Evolutionary conservation across 2,113 vertebrate genomes (phyloP).

Genomic region (Lagopus muta): DNA sequence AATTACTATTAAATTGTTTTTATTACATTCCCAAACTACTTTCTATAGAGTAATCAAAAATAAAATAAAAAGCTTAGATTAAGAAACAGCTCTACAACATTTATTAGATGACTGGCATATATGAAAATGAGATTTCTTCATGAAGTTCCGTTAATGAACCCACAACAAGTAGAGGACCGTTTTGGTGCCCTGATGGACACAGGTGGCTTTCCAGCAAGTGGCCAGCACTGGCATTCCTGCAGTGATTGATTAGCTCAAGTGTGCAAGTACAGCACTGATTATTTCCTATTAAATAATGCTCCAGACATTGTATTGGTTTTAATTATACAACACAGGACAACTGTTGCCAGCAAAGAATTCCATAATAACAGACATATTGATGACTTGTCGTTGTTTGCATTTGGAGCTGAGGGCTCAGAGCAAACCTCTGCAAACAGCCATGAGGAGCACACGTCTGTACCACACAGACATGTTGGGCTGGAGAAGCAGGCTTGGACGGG

Average conservation of each 20-base stretch:
- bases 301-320: not conserved
- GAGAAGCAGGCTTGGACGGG: too few relatives aligned
- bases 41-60: not conserved
- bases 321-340: not conserved
- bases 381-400: rapidly evolving
- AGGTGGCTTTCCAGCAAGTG: not conserved
- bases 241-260: slow-evolving; percentile 1
- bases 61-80: not conserved
- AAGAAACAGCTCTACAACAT: not conserved
- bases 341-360: not conserved
- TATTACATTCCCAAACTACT: not conserved
- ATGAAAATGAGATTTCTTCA: slow-evolving; percentile 63
- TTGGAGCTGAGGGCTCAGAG: not conserved
- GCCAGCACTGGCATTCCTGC: not conserved
- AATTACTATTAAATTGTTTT: not conserved
- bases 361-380: rapidly evolving
- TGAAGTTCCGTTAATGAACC: slow-evolving; percentile 51
- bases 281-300: slow-evolving; percentile 32
- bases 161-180: not conserved
- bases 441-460: not conserved
- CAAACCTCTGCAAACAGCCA: rapidly evolving
- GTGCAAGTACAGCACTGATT: not conserved
- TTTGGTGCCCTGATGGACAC: not conserved
- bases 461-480: too few relatives aligned
- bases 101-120: slow-evolving; percentile 32